A percentile compares a stretch with the other conserved stretches of the same genome.
These are phyloP conservation scores for Chrysina gloriosa DNA, from an alignment of 2,888 invertebrate species.

Conservation along the genomic window DNA sequence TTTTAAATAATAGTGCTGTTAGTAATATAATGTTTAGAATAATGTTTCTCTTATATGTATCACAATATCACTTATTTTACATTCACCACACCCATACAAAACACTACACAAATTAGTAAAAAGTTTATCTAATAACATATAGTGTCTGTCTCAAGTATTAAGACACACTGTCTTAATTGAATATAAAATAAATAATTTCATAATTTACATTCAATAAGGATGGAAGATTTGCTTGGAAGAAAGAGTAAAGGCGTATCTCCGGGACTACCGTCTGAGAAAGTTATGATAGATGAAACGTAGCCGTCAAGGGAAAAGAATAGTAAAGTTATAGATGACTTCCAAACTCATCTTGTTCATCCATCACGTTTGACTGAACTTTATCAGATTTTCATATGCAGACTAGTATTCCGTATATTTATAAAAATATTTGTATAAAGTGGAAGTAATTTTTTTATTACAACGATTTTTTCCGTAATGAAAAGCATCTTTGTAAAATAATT, in stretches of 20 bases:
- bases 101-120: neutral
- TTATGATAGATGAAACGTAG: constrained; percentile 32
- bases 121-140: too few relatives aligned
- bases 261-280: constrained; percentile 1
- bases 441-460: neutral
- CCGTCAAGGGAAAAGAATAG: constrained; percentile 20
- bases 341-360: constrained; percentile 22
- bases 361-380: constrained; percentile 33
- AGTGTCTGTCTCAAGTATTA: neutral
- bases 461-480: neutral
- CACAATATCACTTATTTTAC: neutral
- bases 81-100: neutral
- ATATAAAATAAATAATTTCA: neutral
- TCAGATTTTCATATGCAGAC: constrained; percentile 20
- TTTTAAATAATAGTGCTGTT: constrained; percentile 18
- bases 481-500: too few relatives aligned
- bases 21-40: constrained; percentile 21
- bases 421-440: neutral
- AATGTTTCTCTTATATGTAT: constrained; percentile 9
- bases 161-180: neutral
- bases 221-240: neutral
- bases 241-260: neutral
- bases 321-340: constrained; percentile 23
- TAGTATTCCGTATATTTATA: neutral
- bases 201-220: neutral